A percentile compares a stretch with the other conserved stretches of the same genome.
Evolutionary conservation across 2,113 vertebrate genomes (phyloP).

Genomic region (Helogale parvula): DNA sequence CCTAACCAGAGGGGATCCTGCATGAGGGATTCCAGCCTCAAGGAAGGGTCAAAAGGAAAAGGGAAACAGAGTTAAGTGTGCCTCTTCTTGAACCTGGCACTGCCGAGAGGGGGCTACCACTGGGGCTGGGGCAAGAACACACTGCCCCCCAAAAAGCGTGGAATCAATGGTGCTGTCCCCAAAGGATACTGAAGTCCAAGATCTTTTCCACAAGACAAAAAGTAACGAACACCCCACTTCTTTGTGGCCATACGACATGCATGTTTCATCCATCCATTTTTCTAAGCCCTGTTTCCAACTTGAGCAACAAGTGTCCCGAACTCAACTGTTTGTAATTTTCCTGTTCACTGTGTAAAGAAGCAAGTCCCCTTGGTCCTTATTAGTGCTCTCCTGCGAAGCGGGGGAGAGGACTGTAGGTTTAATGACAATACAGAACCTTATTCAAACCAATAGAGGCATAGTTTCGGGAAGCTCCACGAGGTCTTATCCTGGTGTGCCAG

Average conservation of each 20-base stretch:
- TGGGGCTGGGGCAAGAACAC: neutral
- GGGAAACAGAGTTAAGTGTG: neutral
- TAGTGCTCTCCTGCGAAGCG: neutral
- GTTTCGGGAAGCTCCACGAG: neutral
- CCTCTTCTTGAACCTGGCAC: neutral
- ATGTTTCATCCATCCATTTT: neutral
- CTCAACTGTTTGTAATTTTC: neutral
- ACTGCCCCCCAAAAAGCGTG: neutral
- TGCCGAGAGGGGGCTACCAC: neutral
- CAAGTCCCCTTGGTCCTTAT: neutral
- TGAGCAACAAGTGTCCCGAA: neutral
- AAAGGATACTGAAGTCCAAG: neutral
- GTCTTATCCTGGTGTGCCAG: neutral
- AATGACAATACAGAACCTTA: neutral
- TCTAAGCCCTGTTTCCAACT: neutral
- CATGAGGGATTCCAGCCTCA: neutral
- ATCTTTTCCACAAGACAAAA: neutral
- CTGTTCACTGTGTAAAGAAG: neutral
- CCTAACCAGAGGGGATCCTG: neutral
- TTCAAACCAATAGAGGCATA: neutral
- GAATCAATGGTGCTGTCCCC: neutral
- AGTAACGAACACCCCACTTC: neutral
- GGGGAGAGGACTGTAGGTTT: neutral
- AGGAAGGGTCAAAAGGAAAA: neutral
- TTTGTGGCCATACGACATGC: rapidly evolving